A percentile compares a stretch with the other conserved stretches of the same genome.
Evolutionary conservation across 2,797 vertebrate genomes (phyloP).

Genomic region (Sebastes reedi): DNA sequence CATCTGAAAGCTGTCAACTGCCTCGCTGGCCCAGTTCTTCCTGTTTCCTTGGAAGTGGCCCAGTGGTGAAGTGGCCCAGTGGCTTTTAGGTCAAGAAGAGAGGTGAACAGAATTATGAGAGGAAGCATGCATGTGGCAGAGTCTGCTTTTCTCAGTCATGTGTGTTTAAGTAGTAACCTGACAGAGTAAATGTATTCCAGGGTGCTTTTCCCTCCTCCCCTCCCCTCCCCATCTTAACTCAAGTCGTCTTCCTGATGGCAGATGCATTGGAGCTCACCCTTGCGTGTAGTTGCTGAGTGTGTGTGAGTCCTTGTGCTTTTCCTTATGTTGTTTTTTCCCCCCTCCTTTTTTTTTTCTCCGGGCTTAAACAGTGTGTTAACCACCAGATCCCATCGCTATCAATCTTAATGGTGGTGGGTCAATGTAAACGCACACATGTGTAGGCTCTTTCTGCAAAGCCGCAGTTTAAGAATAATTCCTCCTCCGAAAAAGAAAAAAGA

Average conservation of each 20-base stretch:
- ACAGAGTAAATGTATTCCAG: constrained; percentile 79
- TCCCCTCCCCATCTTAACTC: constrained; percentile 68
- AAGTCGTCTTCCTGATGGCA: constrained; percentile 77
- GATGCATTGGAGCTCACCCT: constrained; percentile 76
- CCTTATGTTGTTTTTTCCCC: constrained; percentile 68
- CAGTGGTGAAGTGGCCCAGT: constrained; percentile 68
- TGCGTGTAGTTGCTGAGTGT: constrained; percentile 77
- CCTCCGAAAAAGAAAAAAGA: constrained; percentile 39
- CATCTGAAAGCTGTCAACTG: constrained; percentile 75
- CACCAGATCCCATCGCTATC: constrained; percentile 83
- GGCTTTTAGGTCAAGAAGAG: constrained; percentile 79
- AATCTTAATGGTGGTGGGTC: constrained; percentile 80
- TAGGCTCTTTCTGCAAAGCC: constrained; percentile 79
- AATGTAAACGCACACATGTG: constrained; percentile 81
- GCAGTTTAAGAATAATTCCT: constrained; percentile 73
- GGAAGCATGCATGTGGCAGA: constrained; percentile 81
- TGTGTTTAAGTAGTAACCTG: constrained; percentile 79
- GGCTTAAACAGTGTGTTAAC: constrained; percentile 82
- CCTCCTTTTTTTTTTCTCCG: constrained; percentile 53
- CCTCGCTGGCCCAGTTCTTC: constrained; percentile 63
- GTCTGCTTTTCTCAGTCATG: constrained; percentile 82
- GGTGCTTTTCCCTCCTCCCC: constrained; percentile 38
- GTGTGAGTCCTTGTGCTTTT: constrained; percentile 79
- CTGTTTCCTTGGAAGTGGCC: constrained; percentile 77
- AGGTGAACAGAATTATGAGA: constrained; percentile 84